Conservation (phyloP, 2,888 invertebrate genomes). For the Buathra laborator region DNA sequence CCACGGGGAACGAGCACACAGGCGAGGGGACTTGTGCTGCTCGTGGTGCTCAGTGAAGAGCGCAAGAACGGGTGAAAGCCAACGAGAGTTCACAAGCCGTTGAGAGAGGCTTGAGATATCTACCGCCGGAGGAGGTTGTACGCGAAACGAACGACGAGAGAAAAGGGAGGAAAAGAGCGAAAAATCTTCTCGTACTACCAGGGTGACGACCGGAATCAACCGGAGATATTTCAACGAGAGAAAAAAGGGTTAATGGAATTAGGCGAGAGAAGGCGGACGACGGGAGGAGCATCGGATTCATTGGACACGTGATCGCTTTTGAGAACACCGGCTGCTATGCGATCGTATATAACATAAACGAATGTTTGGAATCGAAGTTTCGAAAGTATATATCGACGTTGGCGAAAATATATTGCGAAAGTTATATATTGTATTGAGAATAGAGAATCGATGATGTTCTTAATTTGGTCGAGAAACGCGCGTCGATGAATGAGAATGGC, state of each 20-base stretch:
- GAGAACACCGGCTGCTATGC: not conserved
- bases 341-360: not conserved
- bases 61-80: slow-evolving; percentile 51
- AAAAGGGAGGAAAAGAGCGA: slow-evolving; percentile 12
- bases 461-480: slow-evolving; percentile 7
- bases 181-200: slow-evolving; percentile 18
- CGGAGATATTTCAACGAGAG: slow-evolving; percentile 10
- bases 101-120: slow-evolving; percentile 53
- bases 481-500: too few relatives aligned
- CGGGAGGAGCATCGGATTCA: slow-evolving; percentile 51
- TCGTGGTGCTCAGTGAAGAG: slow-evolving; percentile 49
- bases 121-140: not conserved
- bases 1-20: slow-evolving; percentile 19
- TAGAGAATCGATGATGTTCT: not conserved
- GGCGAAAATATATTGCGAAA: not conserved
- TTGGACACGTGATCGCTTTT: slow-evolving; percentile 37
- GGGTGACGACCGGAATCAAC: slow-evolving; percentile 46
- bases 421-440: not conserved
- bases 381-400: slow-evolving; percentile 1
- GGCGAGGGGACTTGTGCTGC: slow-evolving; percentile 26
- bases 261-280: slow-evolving; percentile 44
- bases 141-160: slow-evolving; percentile 37
- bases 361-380: not conserved
- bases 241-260: slow-evolving; percentile 62
- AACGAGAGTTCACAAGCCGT: slow-evolving; percentile 38